phyloP scores from a whole-genome alignment of 2,888 invertebrate species.

The Congeria kusceri region DNA sequence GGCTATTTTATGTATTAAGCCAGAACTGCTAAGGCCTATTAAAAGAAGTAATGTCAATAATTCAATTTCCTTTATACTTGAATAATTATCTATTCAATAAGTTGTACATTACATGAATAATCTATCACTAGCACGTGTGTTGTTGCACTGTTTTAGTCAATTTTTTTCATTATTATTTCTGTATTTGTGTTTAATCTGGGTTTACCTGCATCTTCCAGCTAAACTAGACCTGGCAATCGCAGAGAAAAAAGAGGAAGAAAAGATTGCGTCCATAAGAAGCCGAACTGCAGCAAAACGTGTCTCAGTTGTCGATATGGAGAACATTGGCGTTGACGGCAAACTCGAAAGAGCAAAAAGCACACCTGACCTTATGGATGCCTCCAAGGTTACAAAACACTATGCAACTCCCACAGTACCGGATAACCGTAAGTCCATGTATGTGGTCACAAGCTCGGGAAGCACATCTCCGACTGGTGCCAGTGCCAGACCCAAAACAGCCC shows the following conservation, averaged over 20 bases:
- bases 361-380: slow-evolving; percentile 71
- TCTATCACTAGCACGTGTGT: too few species aligned
- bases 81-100: too few species aligned
- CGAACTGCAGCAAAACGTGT: slow-evolving; percentile 87
- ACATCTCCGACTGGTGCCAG: slow-evolving; percentile 38
- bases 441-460: slow-evolving; percentile 33
- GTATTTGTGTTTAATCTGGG: too few species aligned
- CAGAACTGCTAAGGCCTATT: too few species aligned
- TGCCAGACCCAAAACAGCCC: slow-evolving; percentile 64
- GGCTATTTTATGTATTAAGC: too few species aligned
- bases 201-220: slow-evolving; percentile 72
- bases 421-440: slow-evolving; percentile 40
- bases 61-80: too few species aligned
- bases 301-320: slow-evolving; percentile 76
- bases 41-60: too few species aligned
- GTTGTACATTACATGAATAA: too few species aligned
- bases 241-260: slow-evolving; percentile 81
- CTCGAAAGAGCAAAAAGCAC: slow-evolving; percentile 79
- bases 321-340: slow-evolving; percentile 57
- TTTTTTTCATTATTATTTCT: not conserved
- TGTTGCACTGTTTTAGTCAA: too few species aligned
- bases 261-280: slow-evolving; percentile 96
- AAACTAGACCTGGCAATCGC: slow-evolving; percentile 82
- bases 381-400: slow-evolving; percentile 47
- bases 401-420: slow-evolving; percentile 67